A percentile compares a stretch with the other conserved stretches of the same genome.
Conservation (phyloP, 2,888 invertebrate genomes). For the Amphipyra tragopoginis region DNA sequence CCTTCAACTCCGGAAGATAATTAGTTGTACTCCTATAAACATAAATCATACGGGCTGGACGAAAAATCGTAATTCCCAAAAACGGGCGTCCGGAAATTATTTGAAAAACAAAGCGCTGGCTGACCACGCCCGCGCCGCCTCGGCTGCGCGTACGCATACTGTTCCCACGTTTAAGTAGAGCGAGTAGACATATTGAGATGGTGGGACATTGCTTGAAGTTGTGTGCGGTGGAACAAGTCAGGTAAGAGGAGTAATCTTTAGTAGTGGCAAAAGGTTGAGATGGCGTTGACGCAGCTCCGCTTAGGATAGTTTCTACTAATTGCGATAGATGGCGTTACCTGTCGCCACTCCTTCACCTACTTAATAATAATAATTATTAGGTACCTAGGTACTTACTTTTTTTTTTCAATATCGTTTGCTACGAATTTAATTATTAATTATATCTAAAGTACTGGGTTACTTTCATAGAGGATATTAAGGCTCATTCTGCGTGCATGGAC, state of each 20-base stretch:
- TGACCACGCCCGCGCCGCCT: slow-evolving; percentile 77
- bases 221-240: neutral
- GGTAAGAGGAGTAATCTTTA: neutral
- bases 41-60: slow-evolving; percentile 58
- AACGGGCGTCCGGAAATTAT: slow-evolving; percentile 85
- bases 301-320: slow-evolving; percentile 26
- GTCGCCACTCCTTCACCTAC: slow-evolving; percentile 4
- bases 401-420: too few relatives aligned
- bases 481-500: too few relatives aligned
- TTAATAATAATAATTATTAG: too few relatives aligned
- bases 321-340: slow-evolving; percentile 45
- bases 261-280: neutral
- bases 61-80: slow-evolving; percentile 75
- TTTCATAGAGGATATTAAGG: too few relatives aligned
- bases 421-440: too few relatives aligned
- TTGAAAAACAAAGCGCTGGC: slow-evolving; percentile 84
- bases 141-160: slow-evolving; percentile 75
- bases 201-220: slow-evolving; percentile 19
- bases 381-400: too few relatives aligned
- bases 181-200: slow-evolving; percentile 55
- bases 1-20: slow-evolving; percentile 34
- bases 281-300: too few relatives aligned
- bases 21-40: slow-evolving; percentile 44
- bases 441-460: too few relatives aligned
- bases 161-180: slow-evolving; percentile 83